Evolutionary conservation across 2,113 vertebrate species (phyloP).

Genomic region (Gymnobelideus leadbeateri): DNA sequence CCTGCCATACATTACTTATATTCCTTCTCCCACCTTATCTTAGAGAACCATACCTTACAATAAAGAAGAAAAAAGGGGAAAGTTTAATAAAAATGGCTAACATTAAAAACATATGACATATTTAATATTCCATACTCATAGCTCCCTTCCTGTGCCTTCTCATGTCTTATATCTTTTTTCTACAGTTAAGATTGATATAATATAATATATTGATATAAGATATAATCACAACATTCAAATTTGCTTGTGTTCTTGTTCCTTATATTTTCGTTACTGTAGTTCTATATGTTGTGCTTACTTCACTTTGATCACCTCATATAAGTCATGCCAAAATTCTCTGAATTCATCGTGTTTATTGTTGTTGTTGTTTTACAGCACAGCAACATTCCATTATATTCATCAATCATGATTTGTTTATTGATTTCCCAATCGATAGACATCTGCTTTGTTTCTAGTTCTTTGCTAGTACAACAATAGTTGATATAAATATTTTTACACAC

Average conservation of each 20-base stretch:
- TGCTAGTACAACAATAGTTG: neutral
- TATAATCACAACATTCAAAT: neutral
- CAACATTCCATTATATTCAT: neutral
- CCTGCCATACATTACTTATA: neutral
- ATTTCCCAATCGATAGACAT: neutral
- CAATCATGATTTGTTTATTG: neutral
- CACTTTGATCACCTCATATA: neutral
- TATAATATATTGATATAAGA: too few species aligned
- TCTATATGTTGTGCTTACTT: neutral
- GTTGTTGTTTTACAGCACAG: neutral
- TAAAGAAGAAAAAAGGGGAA: neutral
- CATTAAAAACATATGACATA: neutral
- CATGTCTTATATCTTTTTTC: neutral
- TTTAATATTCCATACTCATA: neutral
- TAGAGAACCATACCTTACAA: neutral
- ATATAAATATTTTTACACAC: neutral
- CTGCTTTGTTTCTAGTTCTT: neutral
- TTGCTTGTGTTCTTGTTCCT: neutral
- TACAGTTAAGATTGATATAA: neutral
- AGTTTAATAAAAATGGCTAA: neutral
- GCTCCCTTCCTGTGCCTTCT: neutral
- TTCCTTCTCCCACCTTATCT: neutral
- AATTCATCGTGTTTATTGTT: neutral
- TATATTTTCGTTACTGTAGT: neutral
- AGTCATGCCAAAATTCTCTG: neutral